phyloP scores from a whole-genome alignment of 2,888 invertebrate genomes.

The Scaeva pyrastri region DNA sequence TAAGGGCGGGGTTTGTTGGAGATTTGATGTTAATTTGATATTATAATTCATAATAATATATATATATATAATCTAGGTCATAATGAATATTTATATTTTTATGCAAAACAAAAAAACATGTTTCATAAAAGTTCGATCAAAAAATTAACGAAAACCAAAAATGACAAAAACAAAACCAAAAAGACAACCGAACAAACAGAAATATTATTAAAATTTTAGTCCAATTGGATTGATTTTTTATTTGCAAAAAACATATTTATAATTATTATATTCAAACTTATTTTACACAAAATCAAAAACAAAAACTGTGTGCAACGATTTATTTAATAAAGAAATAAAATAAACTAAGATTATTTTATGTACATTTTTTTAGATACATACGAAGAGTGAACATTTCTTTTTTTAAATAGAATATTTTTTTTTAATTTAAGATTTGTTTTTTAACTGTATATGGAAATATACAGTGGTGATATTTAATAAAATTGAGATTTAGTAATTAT shows the following conservation, averaged over 20 bases:
- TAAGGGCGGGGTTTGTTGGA: slow-evolving; percentile 31
- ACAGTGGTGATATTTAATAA: slow-evolving; percentile 51
- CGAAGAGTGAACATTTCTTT: slow-evolving; percentile 29
- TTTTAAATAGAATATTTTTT: slow-evolving; percentile 2
- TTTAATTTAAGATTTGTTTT: neutral
- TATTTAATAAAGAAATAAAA: slow-evolving; percentile 23
- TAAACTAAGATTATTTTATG: slow-evolving; percentile 1
- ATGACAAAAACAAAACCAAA: neutral
- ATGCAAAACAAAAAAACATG: slow-evolving; percentile 74
- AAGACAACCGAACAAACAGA: slow-evolving; percentile 40
- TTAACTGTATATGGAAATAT: neutral
- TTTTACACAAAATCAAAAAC: slow-evolving; percentile 55
- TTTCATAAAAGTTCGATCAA: slow-evolving; percentile 43
- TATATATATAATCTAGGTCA: slow-evolving; percentile 53
- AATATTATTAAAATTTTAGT: slow-evolving; percentile 26
- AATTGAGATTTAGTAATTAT: too few species aligned
- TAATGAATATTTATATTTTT: slow-evolving; percentile 67
- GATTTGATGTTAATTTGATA: slow-evolving; percentile 53
- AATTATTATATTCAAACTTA: slow-evolving; percentile 25
- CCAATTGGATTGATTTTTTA: slow-evolving; percentile 58
- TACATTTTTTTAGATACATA: neutral
- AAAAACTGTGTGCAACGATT: slow-evolving; percentile 72
- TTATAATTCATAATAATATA: slow-evolving; percentile 2
- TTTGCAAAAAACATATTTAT: slow-evolving; percentile 47
- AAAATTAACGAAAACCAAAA: slow-evolving; percentile 23